These are phyloP conservation scores for Heliocidaris erythrogramma DNA, from an alignment of 35 echinoderm and acorn worm genomes.

Conservation along the genomic window DNA sequence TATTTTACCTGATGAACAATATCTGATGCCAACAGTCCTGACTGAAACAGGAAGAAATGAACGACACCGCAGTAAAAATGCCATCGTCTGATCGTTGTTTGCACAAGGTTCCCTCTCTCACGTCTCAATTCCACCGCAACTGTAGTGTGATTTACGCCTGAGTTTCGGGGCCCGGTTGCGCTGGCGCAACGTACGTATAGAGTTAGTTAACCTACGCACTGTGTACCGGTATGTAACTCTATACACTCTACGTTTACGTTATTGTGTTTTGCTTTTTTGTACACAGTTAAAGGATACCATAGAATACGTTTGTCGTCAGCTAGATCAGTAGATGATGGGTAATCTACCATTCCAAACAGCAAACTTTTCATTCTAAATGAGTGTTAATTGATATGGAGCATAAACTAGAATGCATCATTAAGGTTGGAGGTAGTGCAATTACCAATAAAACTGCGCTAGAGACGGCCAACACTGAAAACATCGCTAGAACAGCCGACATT, in stretches of 20 bases:
- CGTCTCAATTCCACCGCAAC: too few species aligned
- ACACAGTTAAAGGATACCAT: not conserved
- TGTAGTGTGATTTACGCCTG: too few species aligned
- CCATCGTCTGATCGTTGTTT: not conserved
- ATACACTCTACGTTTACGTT: too few species aligned
- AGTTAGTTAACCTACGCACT: too few species aligned
- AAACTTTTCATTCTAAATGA: not conserved
- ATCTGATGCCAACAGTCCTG: not conserved
- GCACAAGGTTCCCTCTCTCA: too few species aligned
- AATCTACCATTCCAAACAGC: not conserved
- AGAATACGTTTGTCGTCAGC: too few species aligned
- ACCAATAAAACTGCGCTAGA: conserved; percentile 78
- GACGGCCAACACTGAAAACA: conserved; percentile 62
- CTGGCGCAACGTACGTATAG: too few species aligned
- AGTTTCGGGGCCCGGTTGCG: too few species aligned
- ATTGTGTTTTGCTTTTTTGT: not conserved
- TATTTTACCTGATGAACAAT: not conserved
- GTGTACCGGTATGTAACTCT: too few species aligned
- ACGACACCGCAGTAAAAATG: not conserved
- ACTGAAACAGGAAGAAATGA: not conserved
- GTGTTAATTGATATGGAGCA: not conserved
- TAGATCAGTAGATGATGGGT: too few species aligned
- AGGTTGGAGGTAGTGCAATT: conserved; percentile 92
- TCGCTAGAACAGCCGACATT: conserved; percentile 27
- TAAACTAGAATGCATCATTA: conserved; percentile 82